phyloP scores from a whole-genome alignment of 2,113 vertebrate genomes.

The Struthidea cinerea region DNA sequence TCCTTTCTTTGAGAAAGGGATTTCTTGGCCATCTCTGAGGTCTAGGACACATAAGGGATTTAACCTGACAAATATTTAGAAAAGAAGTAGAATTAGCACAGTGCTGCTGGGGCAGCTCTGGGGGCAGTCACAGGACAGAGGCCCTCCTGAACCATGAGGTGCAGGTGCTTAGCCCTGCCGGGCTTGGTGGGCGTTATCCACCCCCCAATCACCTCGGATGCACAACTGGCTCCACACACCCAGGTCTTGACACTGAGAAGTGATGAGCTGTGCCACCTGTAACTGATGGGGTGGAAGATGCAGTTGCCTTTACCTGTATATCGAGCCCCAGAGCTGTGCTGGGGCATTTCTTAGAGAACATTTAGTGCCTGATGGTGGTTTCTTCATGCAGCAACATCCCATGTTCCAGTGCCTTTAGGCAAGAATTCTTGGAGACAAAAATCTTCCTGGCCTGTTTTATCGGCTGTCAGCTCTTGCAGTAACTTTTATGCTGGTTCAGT shows the following conservation, averaged over 20 bases:
- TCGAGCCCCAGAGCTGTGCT: fast-evolving
- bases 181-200: fast-evolving
- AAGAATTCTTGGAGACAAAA: background rate
- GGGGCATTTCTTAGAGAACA: background rate
- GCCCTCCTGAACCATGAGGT: fast-evolving
- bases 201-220: fast-evolving
- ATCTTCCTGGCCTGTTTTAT: background rate
- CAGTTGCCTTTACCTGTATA: background rate
- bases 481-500: background rate
- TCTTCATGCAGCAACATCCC: background rate
- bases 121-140: background rate
- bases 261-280: background rate
- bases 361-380: background rate
- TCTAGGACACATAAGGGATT: background rate
- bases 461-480: background rate
- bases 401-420: fast-evolving
- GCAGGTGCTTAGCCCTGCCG: background rate
- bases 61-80: background rate
- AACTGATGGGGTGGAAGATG: background rate
- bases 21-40: background rate
- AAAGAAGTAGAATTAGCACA: background rate
- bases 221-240: background rate
- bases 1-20: background rate
- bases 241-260: fast-evolving
- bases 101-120: background rate